These are phyloP conservation scores for Cydia splendana DNA, from an alignment of 1,140 invertebrate species.

Conservation along the genomic window DNA sequence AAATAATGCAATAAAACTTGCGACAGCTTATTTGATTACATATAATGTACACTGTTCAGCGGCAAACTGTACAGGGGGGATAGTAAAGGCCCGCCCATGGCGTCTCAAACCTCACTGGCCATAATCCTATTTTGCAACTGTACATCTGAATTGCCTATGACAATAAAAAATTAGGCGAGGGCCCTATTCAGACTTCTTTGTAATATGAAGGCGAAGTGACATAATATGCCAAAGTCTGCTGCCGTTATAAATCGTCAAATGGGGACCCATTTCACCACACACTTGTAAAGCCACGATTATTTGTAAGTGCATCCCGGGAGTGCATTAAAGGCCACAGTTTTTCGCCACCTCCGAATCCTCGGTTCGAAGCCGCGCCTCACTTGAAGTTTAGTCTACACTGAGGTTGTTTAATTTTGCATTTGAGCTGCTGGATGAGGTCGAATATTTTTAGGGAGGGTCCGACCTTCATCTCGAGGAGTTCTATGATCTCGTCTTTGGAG, in stretches of 20 bases:
- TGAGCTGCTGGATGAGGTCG: constrained; percentile 93
- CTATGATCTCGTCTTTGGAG: constrained; percentile 94
- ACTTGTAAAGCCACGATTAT: constrained; percentile 25
- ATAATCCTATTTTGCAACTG: background rate
- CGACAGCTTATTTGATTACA: constrained; percentile 7
- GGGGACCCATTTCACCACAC: background rate
- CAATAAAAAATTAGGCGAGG: background rate
- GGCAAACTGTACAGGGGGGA: background rate
- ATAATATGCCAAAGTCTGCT: background rate
- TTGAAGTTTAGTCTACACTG: constrained; percentile 81
- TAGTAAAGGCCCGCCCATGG: background rate
- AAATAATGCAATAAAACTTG: constrained; percentile 32
- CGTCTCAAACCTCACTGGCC: background rate
- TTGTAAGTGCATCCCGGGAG: constrained; percentile 24
- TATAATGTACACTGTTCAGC: constrained; percentile 12
- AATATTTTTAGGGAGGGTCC: constrained; percentile 96
- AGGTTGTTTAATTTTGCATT: constrained; percentile 89
- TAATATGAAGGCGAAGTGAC: background rate
- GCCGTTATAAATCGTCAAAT: background rate
- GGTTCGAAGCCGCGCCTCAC: constrained; percentile 22
- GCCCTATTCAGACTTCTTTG: background rate
- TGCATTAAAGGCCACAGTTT: constrained; percentile 31
- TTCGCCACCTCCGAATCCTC: background rate
- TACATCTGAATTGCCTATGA: background rate
- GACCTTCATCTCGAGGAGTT: constrained; percentile 94